Conservation (phyloP, 64 coral and sea anemone species). For the Hydrozoanthus tunicans region DNA sequence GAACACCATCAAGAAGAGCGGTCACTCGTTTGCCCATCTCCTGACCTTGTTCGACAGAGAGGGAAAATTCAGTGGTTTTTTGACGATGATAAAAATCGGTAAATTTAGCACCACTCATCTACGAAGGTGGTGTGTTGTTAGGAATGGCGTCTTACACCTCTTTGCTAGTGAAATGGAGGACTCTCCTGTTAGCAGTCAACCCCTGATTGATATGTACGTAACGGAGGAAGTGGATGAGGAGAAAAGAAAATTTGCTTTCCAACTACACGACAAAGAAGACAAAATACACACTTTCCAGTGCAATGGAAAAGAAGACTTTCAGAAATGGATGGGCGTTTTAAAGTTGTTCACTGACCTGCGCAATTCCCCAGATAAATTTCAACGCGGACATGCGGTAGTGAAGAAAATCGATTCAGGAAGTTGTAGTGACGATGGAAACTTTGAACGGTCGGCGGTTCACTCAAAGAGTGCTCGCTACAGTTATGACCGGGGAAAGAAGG, state of each 20-base stretch:
- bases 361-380: conserved; percentile 54
- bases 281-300: conserved; percentile 67
- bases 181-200: conserved; percentile 52
- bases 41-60: conserved; percentile 83
- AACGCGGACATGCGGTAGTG: neutral
- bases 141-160: conserved; percentile 77
- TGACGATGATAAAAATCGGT: conserved; percentile 75
- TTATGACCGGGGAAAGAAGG: conserved; percentile 56
- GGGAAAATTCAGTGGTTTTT: conserved; percentile 79
- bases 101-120: conserved; percentile 87
- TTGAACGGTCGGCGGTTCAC: conserved; percentile 44
- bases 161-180: conserved; percentile 78
- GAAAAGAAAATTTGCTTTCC: conserved; percentile 77
- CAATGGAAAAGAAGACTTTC: conserved; percentile 73
- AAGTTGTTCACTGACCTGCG: conserved; percentile 75
- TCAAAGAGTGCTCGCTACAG: conserved; percentile 62
- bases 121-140: conserved; percentile 83
- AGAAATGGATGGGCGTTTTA: conserved; percentile 89
- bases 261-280: conserved; percentile 66
- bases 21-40: conserved; percentile 69
- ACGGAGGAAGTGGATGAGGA: conserved; percentile 70
- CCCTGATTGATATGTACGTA: conserved; percentile 78
- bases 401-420: conserved; percentile 22
- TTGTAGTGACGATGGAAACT: conserved; percentile 45
- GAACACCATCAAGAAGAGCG: conserved; percentile 61